These are phyloP conservation scores for Melieria picta DNA, from an alignment of 2,888 invertebrate genomes.

Conservation along the genomic window DNA sequence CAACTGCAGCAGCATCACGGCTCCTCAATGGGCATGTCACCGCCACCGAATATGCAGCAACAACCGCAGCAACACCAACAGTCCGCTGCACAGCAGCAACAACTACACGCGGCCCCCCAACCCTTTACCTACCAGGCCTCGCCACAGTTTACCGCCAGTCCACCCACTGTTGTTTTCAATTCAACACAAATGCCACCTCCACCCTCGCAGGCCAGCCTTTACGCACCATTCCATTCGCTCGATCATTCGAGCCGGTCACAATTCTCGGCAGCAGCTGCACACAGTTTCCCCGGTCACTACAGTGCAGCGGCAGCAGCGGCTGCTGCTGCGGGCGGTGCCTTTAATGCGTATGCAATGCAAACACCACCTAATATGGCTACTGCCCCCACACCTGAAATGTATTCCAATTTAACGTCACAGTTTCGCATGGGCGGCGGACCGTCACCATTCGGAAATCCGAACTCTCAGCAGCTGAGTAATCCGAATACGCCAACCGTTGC, in stretches of 20 bases:
- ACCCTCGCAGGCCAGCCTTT: slow-evolving; percentile 77
- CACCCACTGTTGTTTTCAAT: slow-evolving; percentile 79
- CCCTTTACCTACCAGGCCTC: slow-evolving; percentile 73
- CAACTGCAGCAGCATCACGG: slow-evolving; percentile 71
- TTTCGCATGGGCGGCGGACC: slow-evolving; percentile 73
- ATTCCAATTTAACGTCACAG: slow-evolving; percentile 72
- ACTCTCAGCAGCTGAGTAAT: slow-evolving; percentile 82
- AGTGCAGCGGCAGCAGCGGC: slow-evolving; percentile 65
- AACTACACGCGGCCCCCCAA: slow-evolving; percentile 62
- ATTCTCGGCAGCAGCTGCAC: slow-evolving; percentile 78
- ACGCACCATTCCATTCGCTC: slow-evolving; percentile 82
- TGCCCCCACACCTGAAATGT: slow-evolving; percentile 76
- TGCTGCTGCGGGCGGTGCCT: slow-evolving; percentile 70
- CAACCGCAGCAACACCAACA: slow-evolving; percentile 74
- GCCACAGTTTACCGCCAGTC: slow-evolving; percentile 81
- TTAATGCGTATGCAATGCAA: slow-evolving; percentile 73
- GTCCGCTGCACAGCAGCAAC: slow-evolving; percentile 63
- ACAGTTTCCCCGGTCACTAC: slow-evolving; percentile 70
- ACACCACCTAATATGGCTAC: slow-evolving; percentile 67
- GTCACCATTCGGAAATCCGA: slow-evolving; percentile 67
- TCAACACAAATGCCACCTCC: slow-evolving; percentile 76
- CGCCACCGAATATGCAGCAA: slow-evolving; percentile 72
- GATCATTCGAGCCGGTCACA: slow-evolving; percentile 78
- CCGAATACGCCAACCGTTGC: slow-evolving; percentile 78
- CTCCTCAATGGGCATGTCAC: slow-evolving; percentile 66